Base-by-base conservation (phyloP, 2,888 invertebrate genomes). In the Acrocera orbiculus region DNA sequence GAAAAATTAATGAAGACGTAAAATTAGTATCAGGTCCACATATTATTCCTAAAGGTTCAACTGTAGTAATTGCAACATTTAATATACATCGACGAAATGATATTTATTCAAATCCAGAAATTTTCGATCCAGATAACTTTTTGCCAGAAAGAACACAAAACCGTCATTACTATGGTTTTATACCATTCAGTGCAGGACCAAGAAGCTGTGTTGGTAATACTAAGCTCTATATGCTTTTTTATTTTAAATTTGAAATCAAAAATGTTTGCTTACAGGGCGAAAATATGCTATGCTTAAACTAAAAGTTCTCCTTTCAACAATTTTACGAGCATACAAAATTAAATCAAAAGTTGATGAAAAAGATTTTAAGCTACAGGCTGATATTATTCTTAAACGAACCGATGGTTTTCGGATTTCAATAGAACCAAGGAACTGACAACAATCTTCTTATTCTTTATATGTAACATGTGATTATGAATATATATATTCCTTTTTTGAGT, bases 171-270 rank as follows among this genome's bases (percentile, higher is more conserved):
- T 82, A 82, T 52, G 72, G 78, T 39, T 81, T 72, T 49, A 73
- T 82, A 34, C 81, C 81, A 0, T 82, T 82, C 63, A 79, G 78
- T 39, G 81, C 81, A 29, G 81, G 81, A 16, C 80, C 81, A 2
- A 67, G 81, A 41, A 79, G 79, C 46, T 81, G 81, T 52, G 80
- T 80, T 15, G 80, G 72, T 71, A 48, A 59, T 67, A 54, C n/a
- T n/a, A n/a, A n/a, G n/a, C n/a, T n/a, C n/a, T n/a, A n/a, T n/a
- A 23, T 6, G n/a, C n/a, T n/a, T n/a, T n/a, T n/a, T n/a, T n/a
- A n/a, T n/a, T n/a, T 24, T 16, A 10, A 26, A 16, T 39, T 38
- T 11, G n/a, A n/a, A n/a, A n/a, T n/a, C n/a, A n/a, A n/a, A n/a
- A n/a, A n/a, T n/a, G n/a, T n/a, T 4, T 13, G 15, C 16, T 16